Percentiles rank a stretch among this genome's conserved stretches.
Conservation (phyloP, 2,797 vertebrate species). For the Sciurus vulgaris region DNA sequence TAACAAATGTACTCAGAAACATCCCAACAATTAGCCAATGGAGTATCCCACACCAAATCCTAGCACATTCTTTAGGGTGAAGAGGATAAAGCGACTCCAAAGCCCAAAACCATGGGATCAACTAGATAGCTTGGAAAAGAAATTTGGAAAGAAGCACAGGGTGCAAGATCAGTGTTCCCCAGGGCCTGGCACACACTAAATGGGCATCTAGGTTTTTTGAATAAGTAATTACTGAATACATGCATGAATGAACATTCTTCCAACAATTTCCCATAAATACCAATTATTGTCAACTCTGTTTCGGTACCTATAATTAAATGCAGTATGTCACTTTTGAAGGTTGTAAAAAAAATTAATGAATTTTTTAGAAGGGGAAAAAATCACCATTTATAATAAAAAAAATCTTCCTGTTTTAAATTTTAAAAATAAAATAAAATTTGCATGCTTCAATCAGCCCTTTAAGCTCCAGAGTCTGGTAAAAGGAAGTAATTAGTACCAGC, state of each 20-base stretch:
- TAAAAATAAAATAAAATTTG: background rate
- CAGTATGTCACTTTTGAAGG: background rate
- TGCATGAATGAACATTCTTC: background rate
- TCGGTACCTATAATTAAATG: background rate
- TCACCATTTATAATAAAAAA: conserved; percentile 21
- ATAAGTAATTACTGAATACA: conserved; percentile 43
- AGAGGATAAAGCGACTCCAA: background rate
- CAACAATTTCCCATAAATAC: background rate
- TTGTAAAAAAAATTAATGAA: background rate
- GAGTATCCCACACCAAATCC: background rate
- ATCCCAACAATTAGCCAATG: background rate
- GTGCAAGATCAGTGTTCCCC: background rate
- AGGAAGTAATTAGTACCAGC: background rate
- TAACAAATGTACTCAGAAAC: background rate
- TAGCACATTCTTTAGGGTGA: background rate
- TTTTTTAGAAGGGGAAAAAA: background rate
- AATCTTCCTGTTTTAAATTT: conserved; percentile 6
- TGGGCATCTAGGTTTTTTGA: background rate
- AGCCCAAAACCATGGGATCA: background rate
- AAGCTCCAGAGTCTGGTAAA: background rate
- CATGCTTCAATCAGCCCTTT: background rate
- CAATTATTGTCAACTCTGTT: background rate
- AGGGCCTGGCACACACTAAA: background rate
- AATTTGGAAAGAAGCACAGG: background rate
- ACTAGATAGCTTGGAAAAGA: background rate